These are phyloP conservation scores for Indicator indicator DNA, from an alignment of 2,113 vertebrate species.

Conservation along the genomic window DNA sequence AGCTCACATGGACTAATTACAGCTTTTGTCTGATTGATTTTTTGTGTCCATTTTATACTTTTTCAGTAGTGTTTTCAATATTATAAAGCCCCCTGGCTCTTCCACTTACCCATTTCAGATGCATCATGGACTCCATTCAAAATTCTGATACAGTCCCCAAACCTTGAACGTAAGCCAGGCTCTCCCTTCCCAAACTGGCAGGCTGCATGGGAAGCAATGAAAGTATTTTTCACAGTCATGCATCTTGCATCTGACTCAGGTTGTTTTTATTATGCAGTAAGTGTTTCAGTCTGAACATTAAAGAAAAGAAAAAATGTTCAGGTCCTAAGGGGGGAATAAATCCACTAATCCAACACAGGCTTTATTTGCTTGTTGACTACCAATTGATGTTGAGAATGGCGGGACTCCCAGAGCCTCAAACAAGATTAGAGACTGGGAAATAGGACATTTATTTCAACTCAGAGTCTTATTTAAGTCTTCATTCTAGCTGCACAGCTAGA, in stretches of 20 bases:
- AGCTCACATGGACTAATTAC: background rate
- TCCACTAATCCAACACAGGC: slow-evolving; percentile 59
- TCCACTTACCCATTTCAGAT: slow-evolving; percentile 18
- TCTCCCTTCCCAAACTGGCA: slow-evolving; percentile 41
- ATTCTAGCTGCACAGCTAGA: slow-evolving; percentile 8
- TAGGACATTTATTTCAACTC: slow-evolving; percentile 61
- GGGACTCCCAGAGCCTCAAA: slow-evolving; percentile 53
- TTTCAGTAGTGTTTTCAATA: slow-evolving; percentile 12
- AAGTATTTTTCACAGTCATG: slow-evolving; percentile 29
- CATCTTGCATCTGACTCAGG: slow-evolving; percentile 50
- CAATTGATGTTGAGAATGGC: background rate
- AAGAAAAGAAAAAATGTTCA: slow-evolving; percentile 50
- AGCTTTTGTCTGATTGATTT: background rate
- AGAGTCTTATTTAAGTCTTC: slow-evolving; percentile 52
- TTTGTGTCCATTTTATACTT: background rate
- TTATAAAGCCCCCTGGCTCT: background rate
- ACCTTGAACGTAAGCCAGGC: slow-evolving; percentile 19
- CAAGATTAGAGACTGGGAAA: slow-evolving; percentile 61
- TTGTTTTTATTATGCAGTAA: slow-evolving; percentile 54
- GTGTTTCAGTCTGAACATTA: slow-evolving; percentile 43
- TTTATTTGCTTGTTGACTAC: slow-evolving; percentile 64
- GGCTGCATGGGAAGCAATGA: slow-evolving; percentile 43
- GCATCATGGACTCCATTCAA: background rate
- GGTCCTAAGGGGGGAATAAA: slow-evolving; percentile 45
- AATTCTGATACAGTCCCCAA: slow-evolving; percentile 9